phyloP scores from a whole-genome alignment of 2,113 vertebrate genomes.

The Bothrops jararaca region DNA sequence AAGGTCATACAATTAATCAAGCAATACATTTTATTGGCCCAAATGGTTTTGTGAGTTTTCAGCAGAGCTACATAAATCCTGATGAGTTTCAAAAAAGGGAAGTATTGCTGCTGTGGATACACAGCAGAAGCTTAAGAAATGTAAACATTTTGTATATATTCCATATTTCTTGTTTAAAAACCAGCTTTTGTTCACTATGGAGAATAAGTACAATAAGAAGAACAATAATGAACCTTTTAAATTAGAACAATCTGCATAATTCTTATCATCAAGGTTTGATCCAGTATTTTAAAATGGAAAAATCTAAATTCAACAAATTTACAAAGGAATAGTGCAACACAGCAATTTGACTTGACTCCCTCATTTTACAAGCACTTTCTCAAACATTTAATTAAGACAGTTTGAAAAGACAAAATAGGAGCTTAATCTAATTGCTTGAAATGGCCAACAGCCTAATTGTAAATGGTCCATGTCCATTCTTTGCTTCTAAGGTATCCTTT shows the following conservation, averaged over 20 bases:
- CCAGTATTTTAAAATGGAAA: background rate
- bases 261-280: background rate
- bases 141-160: background rate
- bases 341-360: background rate
- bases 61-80: background rate
- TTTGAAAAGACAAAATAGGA: conserved; percentile 14
- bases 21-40: background rate
- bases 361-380: conserved; percentile 13
- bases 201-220: background rate
- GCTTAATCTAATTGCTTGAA: conserved; percentile 7
- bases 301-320: background rate
- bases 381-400: conserved; percentile 24
- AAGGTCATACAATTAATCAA: background rate
- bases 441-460: conserved; percentile 11
- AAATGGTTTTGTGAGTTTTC: background rate
- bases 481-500: background rate
- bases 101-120: background rate
- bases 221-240: background rate
- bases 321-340: background rate
- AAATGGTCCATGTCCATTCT: background rate
- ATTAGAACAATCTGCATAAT: background rate
- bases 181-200: background rate
- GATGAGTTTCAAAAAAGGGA: background rate
- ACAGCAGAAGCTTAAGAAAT: background rate
- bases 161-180: background rate